Evolutionary conservation across 1,140 invertebrate species (phyloP).

Genomic region (Trypoxylus dichotomus): DNA sequence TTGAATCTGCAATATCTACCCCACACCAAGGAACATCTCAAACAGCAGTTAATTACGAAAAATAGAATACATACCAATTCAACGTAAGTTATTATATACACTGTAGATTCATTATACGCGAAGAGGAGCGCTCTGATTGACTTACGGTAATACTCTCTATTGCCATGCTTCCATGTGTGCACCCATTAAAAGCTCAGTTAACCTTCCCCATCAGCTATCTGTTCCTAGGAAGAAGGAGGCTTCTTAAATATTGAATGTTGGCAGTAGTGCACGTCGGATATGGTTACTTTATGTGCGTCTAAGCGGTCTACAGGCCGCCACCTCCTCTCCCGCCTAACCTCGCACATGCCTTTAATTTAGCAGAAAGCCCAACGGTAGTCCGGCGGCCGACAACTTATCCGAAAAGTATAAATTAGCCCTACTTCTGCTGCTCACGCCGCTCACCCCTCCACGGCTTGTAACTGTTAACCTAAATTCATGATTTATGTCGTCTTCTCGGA

Average conservation of each 20-base stretch:
- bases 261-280: not conserved
- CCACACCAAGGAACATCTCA: not conserved
- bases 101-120: not conserved
- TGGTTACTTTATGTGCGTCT: slow-evolving; percentile 8
- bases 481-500: slow-evolving; percentile 23
- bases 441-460: not conserved
- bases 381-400: not conserved
- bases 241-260: slow-evolving; percentile 23
- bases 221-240: not conserved
- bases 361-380: not conserved
- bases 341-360: slow-evolving; percentile 9
- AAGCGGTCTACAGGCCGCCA: not conserved
- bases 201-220: too few relatives aligned
- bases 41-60: slow-evolving; percentile 1
- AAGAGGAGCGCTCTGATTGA: not conserved
- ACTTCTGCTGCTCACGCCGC: not conserved
- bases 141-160: not conserved
- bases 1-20: too few relatives aligned
- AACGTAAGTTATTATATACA: not conserved
- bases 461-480: slow-evolving; percentile 24
- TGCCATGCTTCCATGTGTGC: not conserved
- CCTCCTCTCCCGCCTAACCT: not conserved
- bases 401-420: slow-evolving; percentile 20
- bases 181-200: too few relatives aligned
- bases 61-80: not conserved